A percentile compares a stretch with the other conserved stretches of the same genome.
Evolutionary conservation across 2,888 invertebrate genomes (phyloP).

Genomic region (Elysia crispata): DNA sequence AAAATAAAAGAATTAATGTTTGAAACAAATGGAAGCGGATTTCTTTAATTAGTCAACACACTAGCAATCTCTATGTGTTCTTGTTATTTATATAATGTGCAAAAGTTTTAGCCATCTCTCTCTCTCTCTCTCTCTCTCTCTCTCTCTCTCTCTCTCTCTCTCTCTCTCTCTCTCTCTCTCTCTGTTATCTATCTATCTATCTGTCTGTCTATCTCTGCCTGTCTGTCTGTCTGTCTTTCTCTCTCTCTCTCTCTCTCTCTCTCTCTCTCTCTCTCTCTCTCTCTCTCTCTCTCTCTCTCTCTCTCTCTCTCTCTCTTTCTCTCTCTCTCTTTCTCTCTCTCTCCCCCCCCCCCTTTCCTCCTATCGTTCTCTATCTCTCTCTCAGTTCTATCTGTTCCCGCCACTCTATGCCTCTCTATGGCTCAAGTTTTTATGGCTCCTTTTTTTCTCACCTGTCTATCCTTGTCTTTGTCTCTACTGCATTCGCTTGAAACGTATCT

Average conservation of each 20-base stretch:
- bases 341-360: background rate
- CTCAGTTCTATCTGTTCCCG: background rate
- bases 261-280: conserved; percentile 24
- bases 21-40: no score
- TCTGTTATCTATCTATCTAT: background rate
- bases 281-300: conserved; percentile 1
- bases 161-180: conserved; percentile 13
- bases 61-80: no score
- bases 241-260: conserved; percentile 31
- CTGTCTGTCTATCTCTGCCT: conserved; percentile 25
- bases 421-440: background rate
- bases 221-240: conserved; percentile 24
- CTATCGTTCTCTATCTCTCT: conserved; percentile 6
- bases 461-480: background rate
- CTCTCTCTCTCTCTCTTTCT: background rate
- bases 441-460: background rate
- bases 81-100: no score
- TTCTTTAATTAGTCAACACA: no score
- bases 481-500: background rate
- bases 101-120: conserved; percentile 2
- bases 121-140: conserved; percentile 22
- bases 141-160: background rate
- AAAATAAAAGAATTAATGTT: no score
- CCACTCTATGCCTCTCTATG: background rate
- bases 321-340: background rate